Conservation (phyloP, 2,888 invertebrate species). For the Amblyteles armatorius region DNA sequence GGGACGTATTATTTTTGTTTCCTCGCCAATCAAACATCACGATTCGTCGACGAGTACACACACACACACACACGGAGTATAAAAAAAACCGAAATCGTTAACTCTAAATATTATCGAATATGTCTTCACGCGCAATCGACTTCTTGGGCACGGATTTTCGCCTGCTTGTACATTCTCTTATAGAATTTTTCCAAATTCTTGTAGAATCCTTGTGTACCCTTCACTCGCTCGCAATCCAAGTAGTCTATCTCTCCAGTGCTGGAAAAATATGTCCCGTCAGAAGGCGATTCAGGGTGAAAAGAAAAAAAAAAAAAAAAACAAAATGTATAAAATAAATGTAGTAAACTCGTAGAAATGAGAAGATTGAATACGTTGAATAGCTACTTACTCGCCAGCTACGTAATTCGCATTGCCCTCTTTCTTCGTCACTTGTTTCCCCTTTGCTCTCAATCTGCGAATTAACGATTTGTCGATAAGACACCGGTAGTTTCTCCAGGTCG, state of each 20-base stretch:
- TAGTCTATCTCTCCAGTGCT: conserved; percentile 52
- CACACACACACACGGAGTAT: background rate
- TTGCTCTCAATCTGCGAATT: conserved; percentile 71
- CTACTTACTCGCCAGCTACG: conserved; percentile 69
- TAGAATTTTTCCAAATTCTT: conserved; percentile 81
- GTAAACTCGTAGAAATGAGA: conserved; percentile 21
- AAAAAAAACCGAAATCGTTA: background rate
- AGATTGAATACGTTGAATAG: conserved; percentile 19
- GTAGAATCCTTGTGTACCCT: conserved; percentile 75
- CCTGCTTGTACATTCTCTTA: conserved; percentile 80
- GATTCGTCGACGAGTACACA: conserved; percentile 9
- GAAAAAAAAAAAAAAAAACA: background rate
- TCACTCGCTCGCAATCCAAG: conserved; percentile 61
- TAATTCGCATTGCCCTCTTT: conserved; percentile 66
- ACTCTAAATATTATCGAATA: background rate
- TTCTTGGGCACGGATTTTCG: conserved; percentile 77
- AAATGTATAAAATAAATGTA: conserved; percentile 50
- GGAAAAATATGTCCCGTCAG: conserved; percentile 24
- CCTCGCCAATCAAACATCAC: background rate
- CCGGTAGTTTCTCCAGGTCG: background rate
- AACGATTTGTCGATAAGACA: background rate
- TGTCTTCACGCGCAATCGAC: conserved; percentile 65
- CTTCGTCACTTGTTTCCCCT: conserved; percentile 69
- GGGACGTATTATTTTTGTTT: conserved; percentile 1
- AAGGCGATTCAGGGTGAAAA: conserved; percentile 7